Conservation (phyloP, 92 coral and sea anemone genomes). For the Heliopora coerulea region DNA sequence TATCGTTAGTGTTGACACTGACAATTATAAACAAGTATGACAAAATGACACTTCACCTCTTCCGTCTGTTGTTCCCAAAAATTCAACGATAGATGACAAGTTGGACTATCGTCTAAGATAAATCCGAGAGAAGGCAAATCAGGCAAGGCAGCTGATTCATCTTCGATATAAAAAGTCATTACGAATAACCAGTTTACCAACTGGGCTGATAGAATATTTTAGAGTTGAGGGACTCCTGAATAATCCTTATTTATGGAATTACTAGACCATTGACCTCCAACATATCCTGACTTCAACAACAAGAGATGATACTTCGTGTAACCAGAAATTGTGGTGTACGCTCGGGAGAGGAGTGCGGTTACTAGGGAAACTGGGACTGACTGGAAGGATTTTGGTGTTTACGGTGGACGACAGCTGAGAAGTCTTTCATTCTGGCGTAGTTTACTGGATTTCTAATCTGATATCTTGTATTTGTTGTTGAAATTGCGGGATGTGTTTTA, state of each 20-base stretch:
- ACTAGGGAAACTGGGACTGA: too few relatives aligned
- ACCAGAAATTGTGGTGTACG: too few relatives aligned
- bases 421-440: too few relatives aligned
- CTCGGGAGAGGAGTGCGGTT: too few relatives aligned
- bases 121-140: conserved; percentile 76
- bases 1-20: neutral
- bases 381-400: too few relatives aligned
- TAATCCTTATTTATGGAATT: neutral
- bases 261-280: neutral
- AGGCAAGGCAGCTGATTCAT: conserved; percentile 53
- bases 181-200: neutral
- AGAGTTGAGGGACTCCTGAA: neutral
- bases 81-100: conserved; percentile 80
- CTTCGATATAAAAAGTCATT: conserved; percentile 88
- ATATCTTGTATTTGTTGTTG: too few relatives aligned
- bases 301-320: conserved; percentile 5
- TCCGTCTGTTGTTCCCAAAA: conserved; percentile 91
- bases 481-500: too few relatives aligned
- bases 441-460: too few relatives aligned
- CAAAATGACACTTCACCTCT: conserved; percentile 53
- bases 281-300: neutral
- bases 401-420: too few relatives aligned
- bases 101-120: conserved; percentile 85
- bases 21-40: too few relatives aligned
- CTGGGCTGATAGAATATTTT: neutral